Evolutionary conservation across 2,113 vertebrate genomes (phyloP).

Genomic region (Egretta garzetta): DNA sequence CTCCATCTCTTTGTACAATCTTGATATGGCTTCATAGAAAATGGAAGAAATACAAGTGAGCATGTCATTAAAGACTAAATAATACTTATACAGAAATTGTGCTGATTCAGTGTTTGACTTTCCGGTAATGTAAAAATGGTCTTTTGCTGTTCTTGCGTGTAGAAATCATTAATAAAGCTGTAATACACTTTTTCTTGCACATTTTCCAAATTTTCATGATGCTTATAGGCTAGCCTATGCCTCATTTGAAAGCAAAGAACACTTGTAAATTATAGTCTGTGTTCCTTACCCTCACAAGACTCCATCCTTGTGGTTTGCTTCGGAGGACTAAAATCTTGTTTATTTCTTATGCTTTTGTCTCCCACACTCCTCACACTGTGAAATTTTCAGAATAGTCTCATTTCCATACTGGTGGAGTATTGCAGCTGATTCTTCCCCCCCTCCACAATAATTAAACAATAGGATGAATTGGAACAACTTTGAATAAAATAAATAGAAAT

Average conservation of each 20-base stretch:
- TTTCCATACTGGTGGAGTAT: background rate
- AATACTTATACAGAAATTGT: background rate
- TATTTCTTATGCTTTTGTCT: background rate
- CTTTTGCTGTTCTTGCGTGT: background rate
- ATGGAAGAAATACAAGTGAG: background rate
- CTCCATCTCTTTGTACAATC: background rate
- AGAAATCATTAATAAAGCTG: background rate
- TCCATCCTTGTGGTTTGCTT: background rate
- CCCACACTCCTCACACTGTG: background rate
- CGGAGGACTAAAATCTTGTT: background rate
- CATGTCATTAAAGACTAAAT: background rate
- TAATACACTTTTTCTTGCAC: background rate
- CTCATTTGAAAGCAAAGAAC: background rate
- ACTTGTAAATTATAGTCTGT: background rate
- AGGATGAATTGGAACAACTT: background rate
- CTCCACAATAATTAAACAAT: background rate
- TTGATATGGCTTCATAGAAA: background rate
- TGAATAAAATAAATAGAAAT: background rate
- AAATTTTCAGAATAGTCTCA: background rate
- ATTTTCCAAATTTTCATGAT: background rate
- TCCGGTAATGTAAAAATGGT: background rate
- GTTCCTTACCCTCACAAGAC: background rate
- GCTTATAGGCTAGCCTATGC: background rate
- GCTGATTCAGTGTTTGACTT: background rate
- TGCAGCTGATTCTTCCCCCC: background rate